These are phyloP conservation scores for Ophion obscuratus DNA, from an alignment of 2,888 invertebrate species.

Conservation along the genomic window DNA sequence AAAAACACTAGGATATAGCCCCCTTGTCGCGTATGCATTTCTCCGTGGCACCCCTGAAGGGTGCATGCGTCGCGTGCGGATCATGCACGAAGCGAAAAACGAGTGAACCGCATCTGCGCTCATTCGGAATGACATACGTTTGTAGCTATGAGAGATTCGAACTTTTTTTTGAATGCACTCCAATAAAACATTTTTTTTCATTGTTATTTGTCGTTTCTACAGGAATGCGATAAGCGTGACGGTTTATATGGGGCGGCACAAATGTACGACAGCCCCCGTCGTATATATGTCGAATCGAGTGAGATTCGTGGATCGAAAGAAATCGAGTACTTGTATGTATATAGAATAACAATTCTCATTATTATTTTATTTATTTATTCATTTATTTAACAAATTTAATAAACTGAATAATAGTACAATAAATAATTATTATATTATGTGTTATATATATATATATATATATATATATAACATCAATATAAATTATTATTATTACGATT, in stretches of 20 bases:
- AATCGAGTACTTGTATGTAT: no score
- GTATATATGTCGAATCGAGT: no score
- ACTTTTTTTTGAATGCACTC: not conserved
- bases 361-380: no score
- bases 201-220: not conserved
- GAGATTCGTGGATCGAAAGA: no score
- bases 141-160: not conserved
- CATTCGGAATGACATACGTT: conserved; percentile 1
- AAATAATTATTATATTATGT: no score
- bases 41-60: conserved; percentile 10
- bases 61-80: conserved; percentile 9
- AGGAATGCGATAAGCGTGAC: conserved; percentile 2
- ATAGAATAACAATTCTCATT: no score
- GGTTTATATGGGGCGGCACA: not conserved
- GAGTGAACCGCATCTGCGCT: conserved; percentile 38
- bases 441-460: no score
- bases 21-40: conserved; percentile 36
- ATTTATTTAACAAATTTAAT: no score
- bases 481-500: no score
- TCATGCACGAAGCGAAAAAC: conserved; percentile 1
- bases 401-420: no score
- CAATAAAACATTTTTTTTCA: conserved; percentile 5
- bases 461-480: no score
- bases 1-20: conserved; percentile 18
- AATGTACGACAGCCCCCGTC: no score